Percentiles rank a stretch among this genome's conserved stretches.
These are phyloP conservation scores for Apocrypta bakeri DNA, from an alignment of 1,140 invertebrate genomes.

Conservation along the genomic window DNA sequence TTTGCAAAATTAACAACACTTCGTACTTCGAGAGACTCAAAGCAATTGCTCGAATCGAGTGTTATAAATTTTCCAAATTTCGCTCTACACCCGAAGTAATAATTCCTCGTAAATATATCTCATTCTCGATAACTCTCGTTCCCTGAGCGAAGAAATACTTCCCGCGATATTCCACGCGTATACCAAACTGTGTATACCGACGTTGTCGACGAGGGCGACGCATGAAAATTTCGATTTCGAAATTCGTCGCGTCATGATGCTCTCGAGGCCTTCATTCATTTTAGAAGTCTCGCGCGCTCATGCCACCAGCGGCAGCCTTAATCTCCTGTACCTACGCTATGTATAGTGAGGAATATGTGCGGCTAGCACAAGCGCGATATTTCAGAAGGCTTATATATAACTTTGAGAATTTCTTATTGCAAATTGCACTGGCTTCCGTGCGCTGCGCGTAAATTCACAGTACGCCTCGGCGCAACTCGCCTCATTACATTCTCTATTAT, in stretches of 20 bases:
- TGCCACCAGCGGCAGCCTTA: neutral
- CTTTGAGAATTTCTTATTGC: conserved; percentile 43
- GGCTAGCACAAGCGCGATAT: neutral
- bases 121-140: too few relatives aligned
- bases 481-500: conserved; percentile 37
- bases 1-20: too few relatives aligned
- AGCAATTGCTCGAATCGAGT: too few relatives aligned
- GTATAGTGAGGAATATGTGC: too few relatives aligned
- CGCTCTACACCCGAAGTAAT: too few relatives aligned
- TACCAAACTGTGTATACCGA: too few relatives aligned
- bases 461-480: neutral
- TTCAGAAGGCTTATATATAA: conserved; percentile 24
- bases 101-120: too few relatives aligned
- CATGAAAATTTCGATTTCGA: neutral
- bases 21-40: too few relatives aligned
- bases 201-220: too few relatives aligned
- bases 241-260: neutral
- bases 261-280: neutral
- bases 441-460: conserved; percentile 7
- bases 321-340: neutral
- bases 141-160: too few relatives aligned
- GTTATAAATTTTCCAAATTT: too few relatives aligned
- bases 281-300: neutral
- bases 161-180: too few relatives aligned
- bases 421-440: conserved; percentile 17